Evolutionary conservation across 2,888 invertebrate species (phyloP).

Genomic region (Lamellibrachia columna): DNA sequence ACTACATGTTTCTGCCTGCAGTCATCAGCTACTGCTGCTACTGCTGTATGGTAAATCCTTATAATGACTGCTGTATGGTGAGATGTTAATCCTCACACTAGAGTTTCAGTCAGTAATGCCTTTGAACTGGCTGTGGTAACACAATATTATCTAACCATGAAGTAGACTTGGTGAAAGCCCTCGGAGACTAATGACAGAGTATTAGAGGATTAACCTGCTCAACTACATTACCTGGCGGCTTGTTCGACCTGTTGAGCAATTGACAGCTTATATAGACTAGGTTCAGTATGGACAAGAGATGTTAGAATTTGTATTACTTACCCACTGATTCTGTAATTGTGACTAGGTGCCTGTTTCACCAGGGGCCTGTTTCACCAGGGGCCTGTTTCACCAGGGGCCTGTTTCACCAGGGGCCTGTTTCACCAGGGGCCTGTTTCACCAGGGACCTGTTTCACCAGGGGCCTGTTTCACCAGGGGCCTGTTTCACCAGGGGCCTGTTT

Average conservation of each 20-base stretch:
- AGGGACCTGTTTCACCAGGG: no score
- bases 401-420: no score
- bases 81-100: not conserved
- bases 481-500: no score
- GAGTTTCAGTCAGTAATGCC: not conserved
- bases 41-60: no score
- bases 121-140: constrained; percentile 3
- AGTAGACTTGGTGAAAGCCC: not conserved
- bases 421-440: no score
- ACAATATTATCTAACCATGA: not conserved
- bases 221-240: not conserved
- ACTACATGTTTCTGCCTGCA: not conserved
- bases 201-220: not conserved
- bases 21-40: not conserved
- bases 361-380: no score
- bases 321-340: not conserved
- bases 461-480: no score
- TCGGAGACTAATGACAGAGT: not conserved
- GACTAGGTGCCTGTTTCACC: not conserved
- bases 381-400: no score
- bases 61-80: no score
- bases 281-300: not conserved
- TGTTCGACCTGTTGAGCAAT: not conserved
- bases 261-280: not conserved
- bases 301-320: not conserved